These are phyloP conservation scores for Hydrozoanthus tunicans DNA, from an alignment of 64 coral and sea anemone genomes.

Conservation along the genomic window DNA sequence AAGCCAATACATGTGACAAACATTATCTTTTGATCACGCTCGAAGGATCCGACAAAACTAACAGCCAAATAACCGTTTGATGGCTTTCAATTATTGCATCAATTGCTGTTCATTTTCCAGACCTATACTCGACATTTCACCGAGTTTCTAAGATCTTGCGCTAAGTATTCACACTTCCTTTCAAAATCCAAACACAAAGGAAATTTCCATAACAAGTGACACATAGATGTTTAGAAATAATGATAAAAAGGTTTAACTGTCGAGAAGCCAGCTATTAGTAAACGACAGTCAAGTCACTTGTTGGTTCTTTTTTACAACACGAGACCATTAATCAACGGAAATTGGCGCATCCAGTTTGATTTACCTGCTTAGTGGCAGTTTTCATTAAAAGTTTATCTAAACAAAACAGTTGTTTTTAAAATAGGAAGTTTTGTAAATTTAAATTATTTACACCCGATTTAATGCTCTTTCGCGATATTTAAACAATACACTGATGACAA, in stretches of 20 bases:
- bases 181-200: too few relatives aligned
- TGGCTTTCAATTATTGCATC: background rate
- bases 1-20: background rate
- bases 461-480: background rate
- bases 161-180: too few relatives aligned
- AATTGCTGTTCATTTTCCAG: background rate
- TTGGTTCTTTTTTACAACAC: background rate
- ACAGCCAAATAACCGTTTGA: background rate
- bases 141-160: background rate
- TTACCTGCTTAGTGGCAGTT: background rate
- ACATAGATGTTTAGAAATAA: too few relatives aligned
- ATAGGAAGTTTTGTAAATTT: background rate
- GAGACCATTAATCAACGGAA: background rate
- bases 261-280: too few relatives aligned
- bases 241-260: too few relatives aligned
- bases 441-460: background rate
- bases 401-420: background rate
- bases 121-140: background rate
- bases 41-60: background rate
- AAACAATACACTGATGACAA: background rate
- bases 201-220: too few relatives aligned
- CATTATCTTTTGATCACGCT: background rate
- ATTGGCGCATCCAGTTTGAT: background rate
- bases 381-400: background rate
- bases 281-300: background rate